These are phyloP conservation scores for Embidobia sp. DNA, from an alignment of 2,888 invertebrate species.

Conservation along the genomic window DNA sequence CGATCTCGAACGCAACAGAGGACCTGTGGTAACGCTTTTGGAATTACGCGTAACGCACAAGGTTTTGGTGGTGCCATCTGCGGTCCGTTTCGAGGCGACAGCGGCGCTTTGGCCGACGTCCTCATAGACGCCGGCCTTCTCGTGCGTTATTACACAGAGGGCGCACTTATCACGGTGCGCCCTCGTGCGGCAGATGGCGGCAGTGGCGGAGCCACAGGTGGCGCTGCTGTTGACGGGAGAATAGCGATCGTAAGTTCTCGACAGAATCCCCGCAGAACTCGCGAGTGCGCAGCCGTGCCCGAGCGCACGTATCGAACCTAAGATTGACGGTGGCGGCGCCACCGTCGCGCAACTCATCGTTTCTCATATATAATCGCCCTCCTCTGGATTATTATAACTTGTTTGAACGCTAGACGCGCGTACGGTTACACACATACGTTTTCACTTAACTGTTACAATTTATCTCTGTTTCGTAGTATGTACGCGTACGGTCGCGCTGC, in stretches of 20 bases:
- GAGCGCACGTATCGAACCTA: slow-evolving; percentile 58
- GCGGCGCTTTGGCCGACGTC: slow-evolving; percentile 8
- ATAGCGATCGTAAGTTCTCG: slow-evolving; percentile 34
- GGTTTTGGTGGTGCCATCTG: slow-evolving; percentile 13
- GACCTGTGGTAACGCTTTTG: no score
- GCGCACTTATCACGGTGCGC: slow-evolving; percentile 49
- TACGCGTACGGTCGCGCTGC: slow-evolving; percentile 7
- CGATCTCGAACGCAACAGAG: no score
- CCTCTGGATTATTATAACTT: slow-evolving; percentile 11
- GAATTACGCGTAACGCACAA: no score
- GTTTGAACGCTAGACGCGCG: slow-evolving; percentile 12
- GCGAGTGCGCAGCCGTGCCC: slow-evolving; percentile 50
- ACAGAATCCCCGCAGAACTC: slow-evolving; percentile 44
- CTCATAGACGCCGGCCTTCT: slow-evolving; percentile 35
- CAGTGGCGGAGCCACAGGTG: slow-evolving; percentile 2
- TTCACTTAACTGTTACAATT: slow-evolving; percentile 42
- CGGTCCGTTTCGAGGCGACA: background rate
- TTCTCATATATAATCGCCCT: slow-evolving; percentile 13
- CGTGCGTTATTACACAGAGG: slow-evolving; percentile 14
- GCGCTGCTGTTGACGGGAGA: slow-evolving; percentile 4
- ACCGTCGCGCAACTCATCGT: slow-evolving; percentile 22
- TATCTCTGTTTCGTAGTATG: slow-evolving; percentile 31
- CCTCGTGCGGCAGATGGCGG: slow-evolving; percentile 17
- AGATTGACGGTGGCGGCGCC: slow-evolving; percentile 18
- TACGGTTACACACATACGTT: slow-evolving; percentile 37